Percentiles rank a stretch among this genome's conserved stretches.
These are phyloP conservation scores for Procavia capensis DNA, from an alignment of 2,113 vertebrate genomes.

Conservation along the genomic window DNA sequence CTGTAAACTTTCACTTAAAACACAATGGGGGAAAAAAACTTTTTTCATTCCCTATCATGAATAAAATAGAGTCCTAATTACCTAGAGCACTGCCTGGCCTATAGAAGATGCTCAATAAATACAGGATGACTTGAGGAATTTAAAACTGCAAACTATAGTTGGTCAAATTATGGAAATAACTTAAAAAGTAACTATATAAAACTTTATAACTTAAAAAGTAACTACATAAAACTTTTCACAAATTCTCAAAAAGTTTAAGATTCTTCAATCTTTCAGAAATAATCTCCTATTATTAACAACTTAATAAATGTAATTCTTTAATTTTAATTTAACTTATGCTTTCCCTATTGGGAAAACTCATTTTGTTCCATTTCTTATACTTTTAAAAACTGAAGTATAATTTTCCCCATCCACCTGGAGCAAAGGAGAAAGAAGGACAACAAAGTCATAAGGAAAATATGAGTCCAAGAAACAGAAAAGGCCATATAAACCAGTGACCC, in stretches of 20 bases:
- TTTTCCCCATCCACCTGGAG: no score
- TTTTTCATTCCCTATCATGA: slow-evolving; percentile 2
- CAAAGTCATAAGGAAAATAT: no score
- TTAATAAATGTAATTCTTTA: slow-evolving; percentile 38
- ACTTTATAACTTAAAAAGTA: not conserved
- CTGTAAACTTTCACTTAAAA: no score
- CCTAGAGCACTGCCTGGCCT: not conserved
- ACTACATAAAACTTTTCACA: not conserved
- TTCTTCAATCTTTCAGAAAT: slow-evolving; percentile 24
- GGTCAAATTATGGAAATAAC: not conserved
- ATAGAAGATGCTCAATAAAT: not conserved
- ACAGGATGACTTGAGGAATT: not conserved
- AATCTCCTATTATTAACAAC: slow-evolving; percentile 40
- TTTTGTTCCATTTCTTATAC: slow-evolving; percentile 1
- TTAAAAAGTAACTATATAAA: not conserved
- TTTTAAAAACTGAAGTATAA: not conserved
- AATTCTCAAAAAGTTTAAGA: slow-evolving; percentile 26
- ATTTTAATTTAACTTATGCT: not conserved
- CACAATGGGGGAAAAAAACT: no score
- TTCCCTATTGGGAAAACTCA: slow-evolving; percentile 31
- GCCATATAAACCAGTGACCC: no score
- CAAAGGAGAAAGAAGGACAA: no score
- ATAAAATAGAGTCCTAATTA: not conserved
- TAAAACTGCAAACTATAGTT: not conserved
- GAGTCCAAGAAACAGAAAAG: no score